Evolutionary conservation across 2,888 invertebrate genomes (phyloP), one percentile per base, ranked within the genome.

Genomic region (Heliconius cydno): DNA sequence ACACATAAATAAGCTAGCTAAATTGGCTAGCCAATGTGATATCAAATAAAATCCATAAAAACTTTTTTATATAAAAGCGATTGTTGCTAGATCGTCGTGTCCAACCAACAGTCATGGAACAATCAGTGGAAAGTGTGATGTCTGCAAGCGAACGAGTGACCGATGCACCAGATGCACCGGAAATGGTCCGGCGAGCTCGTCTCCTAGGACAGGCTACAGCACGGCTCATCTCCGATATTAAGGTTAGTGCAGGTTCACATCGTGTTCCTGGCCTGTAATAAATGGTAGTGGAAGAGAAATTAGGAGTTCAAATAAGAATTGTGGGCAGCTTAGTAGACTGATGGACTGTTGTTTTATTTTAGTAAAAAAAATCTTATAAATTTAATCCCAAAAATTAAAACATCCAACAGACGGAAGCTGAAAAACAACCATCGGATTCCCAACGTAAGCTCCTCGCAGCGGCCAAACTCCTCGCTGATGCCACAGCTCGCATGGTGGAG

Each of bases 401-500:
- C 28, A 28, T 28, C 28, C 70, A 28, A 1, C 86, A 95, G 95
- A 93, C 98, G 72, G 99, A 99, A 89, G 99, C 99, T 0, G 99
- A 99, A 87, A 96, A 96, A 65, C 97, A 98, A 86, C 97, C 97
- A 0, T 97, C 98, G 0, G 98, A 98, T 78, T 96, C 97, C n/a
- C 99, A 99, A 87, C 96, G 98, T 83, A 96, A 98, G 79, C 93
- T 99, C 76, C 92, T 99, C 71, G 98, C 98, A 0, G 99, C 99
- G 0, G 99, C 99, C 25, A 99, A 99, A 90, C 96, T 98, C 79
- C 90, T 98, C 70, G 99, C 99, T 0, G 99, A 99, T 91, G 99
- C 99, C 1, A 99, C 99, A 0, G 98, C 99, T 0, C 96, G 98
- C 84, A 98, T 99, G 97, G 99, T 99, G 38, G 99, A 99, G 91